A percentile compares a stretch with the other conserved stretches of the same genome.
Evolutionary conservation across 2,797 vertebrate species (phyloP).

Genomic region (Lepidocolaptes lacrymiger): DNA sequence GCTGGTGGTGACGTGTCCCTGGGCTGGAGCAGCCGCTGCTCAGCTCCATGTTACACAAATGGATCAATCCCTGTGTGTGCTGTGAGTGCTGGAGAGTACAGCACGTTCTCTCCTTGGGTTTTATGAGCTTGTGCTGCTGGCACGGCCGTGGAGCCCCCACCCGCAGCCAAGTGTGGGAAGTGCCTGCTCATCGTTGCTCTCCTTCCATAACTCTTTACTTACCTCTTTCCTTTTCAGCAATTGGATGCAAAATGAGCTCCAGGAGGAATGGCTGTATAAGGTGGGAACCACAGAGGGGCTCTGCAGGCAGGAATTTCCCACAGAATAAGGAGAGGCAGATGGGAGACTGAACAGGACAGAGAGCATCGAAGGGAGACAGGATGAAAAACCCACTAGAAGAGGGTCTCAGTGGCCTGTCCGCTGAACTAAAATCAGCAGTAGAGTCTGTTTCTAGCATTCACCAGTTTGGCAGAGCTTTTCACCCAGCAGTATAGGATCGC

Average conservation of each 20-base stretch:
- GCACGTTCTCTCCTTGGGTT: background rate
- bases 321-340: background rate
- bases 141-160: fast-evolving
- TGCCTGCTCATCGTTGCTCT: background rate
- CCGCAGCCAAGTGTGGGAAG: fast-evolving
- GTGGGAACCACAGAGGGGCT: fast-evolving
- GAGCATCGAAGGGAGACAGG: background rate
- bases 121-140: background rate
- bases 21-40: background rate
- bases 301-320: background rate
- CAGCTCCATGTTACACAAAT: background rate
- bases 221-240: fast-evolving
- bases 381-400: background rate
- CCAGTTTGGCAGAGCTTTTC: background rate
- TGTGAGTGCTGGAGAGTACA: background rate
- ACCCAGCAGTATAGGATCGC: fast-evolving
- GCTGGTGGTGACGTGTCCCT: background rate
- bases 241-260: fast-evolving
- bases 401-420: background rate
- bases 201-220: background rate
- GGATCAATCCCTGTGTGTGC: background rate
- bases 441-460: background rate
- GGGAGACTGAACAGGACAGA: background rate
- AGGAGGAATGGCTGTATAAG: background rate
- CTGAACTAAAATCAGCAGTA: background rate